phyloP scores from a whole-genome alignment of 92 coral and sea anemone genomes.

The Muricea muricata region DNA sequence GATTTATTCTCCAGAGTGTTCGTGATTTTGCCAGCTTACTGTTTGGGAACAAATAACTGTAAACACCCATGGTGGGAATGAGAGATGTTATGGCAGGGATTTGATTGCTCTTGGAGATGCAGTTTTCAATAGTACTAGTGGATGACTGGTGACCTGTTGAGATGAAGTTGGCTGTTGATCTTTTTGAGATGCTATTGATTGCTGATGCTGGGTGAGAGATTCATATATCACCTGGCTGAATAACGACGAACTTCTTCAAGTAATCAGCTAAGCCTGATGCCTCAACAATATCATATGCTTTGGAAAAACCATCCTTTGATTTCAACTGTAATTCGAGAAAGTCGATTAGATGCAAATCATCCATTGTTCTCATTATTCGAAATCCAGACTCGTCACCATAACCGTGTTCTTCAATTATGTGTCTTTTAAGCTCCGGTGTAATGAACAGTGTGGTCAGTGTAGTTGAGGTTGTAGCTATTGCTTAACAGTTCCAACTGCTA shows the following conservation, averaged over 20 bases:
- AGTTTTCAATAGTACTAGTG: not conserved
- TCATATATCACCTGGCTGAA: slow-evolving; percentile 56
- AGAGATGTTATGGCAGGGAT: not conserved
- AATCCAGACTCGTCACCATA: slow-evolving; percentile 64
- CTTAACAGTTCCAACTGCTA: slow-evolving; percentile 4
- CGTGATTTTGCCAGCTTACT: slow-evolving; percentile 7
- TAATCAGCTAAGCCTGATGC: slow-evolving; percentile 51
- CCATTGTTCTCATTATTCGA: slow-evolving; percentile 70
- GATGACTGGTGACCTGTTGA: not conserved
- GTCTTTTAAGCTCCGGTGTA: slow-evolving; percentile 63
- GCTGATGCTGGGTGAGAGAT: not conserved
- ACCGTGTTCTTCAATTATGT: slow-evolving; percentile 51
- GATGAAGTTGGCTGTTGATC: not conserved
- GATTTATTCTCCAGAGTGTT: slow-evolving; percentile 20
- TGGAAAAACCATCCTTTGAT: slow-evolving; percentile 57
- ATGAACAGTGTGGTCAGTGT: slow-evolving; percentile 4
- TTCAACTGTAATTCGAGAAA: slow-evolving; percentile 61
- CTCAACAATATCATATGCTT: slow-evolving; percentile 51
- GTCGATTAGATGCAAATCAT: slow-evolving; percentile 59
- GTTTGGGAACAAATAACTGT: slow-evolving; percentile 26
- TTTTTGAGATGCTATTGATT: not conserved
- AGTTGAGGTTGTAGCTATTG: slow-evolving; percentile 11
- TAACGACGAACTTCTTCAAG: slow-evolving; percentile 43
- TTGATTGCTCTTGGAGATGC: not conserved
- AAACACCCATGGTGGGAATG: slow-evolving; percentile 46